A percentile compares a stretch with the other conserved stretches of the same genome.
Conservation (phyloP, 2,113 vertebrate genomes). For the Astur gentilis region DNA sequence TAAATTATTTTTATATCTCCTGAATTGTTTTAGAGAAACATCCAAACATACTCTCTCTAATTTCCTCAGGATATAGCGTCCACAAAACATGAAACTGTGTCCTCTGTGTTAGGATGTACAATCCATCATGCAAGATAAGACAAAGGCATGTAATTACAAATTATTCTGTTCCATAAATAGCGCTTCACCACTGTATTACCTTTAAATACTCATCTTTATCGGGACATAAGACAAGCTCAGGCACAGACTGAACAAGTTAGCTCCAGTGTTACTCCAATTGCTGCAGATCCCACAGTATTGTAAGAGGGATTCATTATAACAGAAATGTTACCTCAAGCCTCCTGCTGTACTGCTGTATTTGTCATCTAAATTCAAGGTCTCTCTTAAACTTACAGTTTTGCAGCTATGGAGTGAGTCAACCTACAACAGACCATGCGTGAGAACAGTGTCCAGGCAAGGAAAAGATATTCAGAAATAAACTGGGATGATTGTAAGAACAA, state of each 20-base stretch:
- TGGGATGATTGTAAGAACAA: neutral
- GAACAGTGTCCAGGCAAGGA: neutral
- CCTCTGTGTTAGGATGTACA: neutral
- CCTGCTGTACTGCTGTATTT: neutral
- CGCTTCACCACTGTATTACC: neutral
- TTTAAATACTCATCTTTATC: conserved; percentile 11
- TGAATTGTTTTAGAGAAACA: neutral
- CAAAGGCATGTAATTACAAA: neutral
- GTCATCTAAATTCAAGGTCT: neutral
- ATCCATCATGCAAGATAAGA: neutral
- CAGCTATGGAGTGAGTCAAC: neutral
- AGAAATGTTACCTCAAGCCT: neutral
- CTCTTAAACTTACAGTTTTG: neutral
- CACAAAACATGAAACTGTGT: neutral
- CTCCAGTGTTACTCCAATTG: neutral
- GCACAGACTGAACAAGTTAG: neutral
- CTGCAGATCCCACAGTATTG: neutral
- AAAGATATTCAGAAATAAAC: neutral
- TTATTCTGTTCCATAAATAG: neutral
- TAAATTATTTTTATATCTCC: neutral
- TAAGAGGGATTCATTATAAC: neutral
- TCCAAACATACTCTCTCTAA: neutral
- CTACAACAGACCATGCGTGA: neutral
- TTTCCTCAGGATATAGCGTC: neutral
- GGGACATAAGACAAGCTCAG: neutral